Evolutionary conservation across 2,113 vertebrate species (phyloP).

Genomic region (Athene cunicularia): DNA sequence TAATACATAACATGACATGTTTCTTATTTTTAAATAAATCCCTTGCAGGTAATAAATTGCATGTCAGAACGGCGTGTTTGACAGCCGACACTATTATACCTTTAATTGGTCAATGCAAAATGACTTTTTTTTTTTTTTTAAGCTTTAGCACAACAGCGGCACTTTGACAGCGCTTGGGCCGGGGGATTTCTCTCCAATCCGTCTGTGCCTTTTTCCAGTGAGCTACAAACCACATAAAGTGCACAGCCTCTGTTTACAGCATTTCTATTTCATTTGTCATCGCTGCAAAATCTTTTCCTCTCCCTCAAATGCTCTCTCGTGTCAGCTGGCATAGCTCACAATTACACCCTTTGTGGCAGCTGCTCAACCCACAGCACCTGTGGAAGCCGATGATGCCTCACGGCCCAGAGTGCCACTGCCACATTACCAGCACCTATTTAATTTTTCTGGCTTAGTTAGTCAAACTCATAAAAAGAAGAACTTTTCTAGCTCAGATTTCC

Average conservation of each 20-base stretch:
- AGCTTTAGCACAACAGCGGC: background rate
- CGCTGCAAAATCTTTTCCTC: background rate
- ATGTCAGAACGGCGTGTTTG: background rate
- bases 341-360: background rate
- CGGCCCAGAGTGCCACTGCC: background rate
- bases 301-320: background rate
- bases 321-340: rapidly evolving
- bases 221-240: rapidly evolving
- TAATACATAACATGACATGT: background rate
- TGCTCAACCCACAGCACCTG: background rate
- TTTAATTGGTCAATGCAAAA: background rate
- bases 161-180: background rate
- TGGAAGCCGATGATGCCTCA: rapidly evolving
- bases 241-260: background rate
- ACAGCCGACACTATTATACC: background rate
- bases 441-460: background rate
- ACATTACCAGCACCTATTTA: too few relatives aligned
- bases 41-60: background rate
- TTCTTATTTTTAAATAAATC: background rate
- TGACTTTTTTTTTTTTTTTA: background rate
- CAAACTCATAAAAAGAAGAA: background rate
- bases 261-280: background rate
- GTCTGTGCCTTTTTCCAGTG: background rate
- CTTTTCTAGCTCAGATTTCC: background rate
- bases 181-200: rapidly evolving